These are phyloP conservation scores for Enoplosus armatus DNA, from an alignment of 2,797 vertebrate species.

Conservation along the genomic window DNA sequence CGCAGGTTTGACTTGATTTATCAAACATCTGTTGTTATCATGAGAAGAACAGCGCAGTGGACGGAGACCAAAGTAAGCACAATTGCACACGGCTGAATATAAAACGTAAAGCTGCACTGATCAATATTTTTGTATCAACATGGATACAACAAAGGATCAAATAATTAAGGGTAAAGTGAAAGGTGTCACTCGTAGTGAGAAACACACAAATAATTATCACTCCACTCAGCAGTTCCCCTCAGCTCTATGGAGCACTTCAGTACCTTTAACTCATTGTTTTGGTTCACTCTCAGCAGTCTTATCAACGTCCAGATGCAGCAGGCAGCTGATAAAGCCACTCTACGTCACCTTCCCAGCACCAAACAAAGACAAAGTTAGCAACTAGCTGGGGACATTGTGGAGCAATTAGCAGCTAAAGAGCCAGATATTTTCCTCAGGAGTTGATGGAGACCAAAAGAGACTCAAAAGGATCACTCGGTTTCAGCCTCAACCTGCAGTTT, in stretches of 20 bases:
- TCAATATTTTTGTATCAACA: conserved; percentile 1
- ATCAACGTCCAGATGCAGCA: not conserved
- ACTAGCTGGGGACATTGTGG: not conserved
- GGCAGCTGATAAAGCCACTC: too few relatives aligned
- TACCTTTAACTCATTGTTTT: not conserved
- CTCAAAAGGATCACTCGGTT: too few relatives aligned
- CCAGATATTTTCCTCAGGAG: not conserved
- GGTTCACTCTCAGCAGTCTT: not conserved
- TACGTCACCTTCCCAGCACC: not conserved
- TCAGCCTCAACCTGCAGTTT: not conserved
- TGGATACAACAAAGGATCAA: not conserved
- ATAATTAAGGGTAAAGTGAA: not conserved
- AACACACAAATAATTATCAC: not conserved
- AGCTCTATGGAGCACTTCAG: not conserved
- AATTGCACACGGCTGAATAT: not conserved
- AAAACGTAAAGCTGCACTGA: conserved; percentile 3
- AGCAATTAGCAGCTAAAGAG: not conserved
- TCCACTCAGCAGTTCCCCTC: not conserved
- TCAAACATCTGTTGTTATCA: conserved; percentile 53
- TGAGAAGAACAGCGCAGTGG: not conserved
- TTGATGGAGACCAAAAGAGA: not conserved
- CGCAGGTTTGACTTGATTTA: conserved; percentile 32
- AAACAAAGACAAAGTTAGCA: not conserved
- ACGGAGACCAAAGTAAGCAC: not conserved
- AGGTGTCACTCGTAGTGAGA: not conserved